Evolutionary conservation across 1,140 invertebrate genomes (phyloP).

Genomic region (Chrysomallon squamiferum): DNA sequence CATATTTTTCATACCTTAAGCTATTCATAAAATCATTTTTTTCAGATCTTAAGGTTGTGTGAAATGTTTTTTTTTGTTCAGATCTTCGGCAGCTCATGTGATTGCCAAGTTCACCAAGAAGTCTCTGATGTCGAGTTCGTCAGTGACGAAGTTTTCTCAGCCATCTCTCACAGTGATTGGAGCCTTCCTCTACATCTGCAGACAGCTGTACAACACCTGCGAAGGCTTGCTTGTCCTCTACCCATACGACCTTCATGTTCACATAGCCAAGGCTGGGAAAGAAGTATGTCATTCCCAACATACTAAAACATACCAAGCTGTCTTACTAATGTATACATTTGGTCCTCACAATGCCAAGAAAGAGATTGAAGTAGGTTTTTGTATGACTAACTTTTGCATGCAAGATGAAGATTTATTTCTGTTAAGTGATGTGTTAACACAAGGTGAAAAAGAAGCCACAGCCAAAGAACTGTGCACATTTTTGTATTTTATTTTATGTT

Average conservation of each 20-base stretch:
- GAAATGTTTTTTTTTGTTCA: too few species aligned
- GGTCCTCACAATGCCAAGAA: too few species aligned
- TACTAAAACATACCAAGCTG: not conserved
- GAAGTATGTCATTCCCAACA: slow-evolving; percentile 31
- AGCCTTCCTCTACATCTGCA: slow-evolving; percentile 57
- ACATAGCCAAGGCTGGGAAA: slow-evolving; percentile 50
- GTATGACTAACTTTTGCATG: too few species aligned
- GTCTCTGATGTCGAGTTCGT: slow-evolving; percentile 45
- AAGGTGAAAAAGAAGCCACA: too few species aligned
- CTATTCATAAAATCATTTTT: too few species aligned
- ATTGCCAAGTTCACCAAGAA: slow-evolving; percentile 59
- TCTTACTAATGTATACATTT: not conserved
- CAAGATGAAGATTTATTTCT: too few species aligned
- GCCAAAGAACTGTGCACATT: too few species aligned
- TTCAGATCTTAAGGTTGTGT: too few species aligned
- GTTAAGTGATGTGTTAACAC: too few species aligned
- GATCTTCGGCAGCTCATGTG: slow-evolving; percentile 56
- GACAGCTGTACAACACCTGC: slow-evolving; percentile 61
- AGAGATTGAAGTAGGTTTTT: not conserved
- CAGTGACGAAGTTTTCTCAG: slow-evolving; percentile 25
- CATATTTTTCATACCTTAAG: too few species aligned
- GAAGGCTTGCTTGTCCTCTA: slow-evolving; percentile 57
- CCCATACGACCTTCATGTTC: slow-evolving; percentile 55
- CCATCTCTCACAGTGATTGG: slow-evolving; percentile 53
- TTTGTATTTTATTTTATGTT: too few species aligned